A percentile compares a stretch with the other conserved stretches of the same genome.
Conservation (phyloP, 2,888 invertebrate species). For the Chymomyza procnemis region DNA sequence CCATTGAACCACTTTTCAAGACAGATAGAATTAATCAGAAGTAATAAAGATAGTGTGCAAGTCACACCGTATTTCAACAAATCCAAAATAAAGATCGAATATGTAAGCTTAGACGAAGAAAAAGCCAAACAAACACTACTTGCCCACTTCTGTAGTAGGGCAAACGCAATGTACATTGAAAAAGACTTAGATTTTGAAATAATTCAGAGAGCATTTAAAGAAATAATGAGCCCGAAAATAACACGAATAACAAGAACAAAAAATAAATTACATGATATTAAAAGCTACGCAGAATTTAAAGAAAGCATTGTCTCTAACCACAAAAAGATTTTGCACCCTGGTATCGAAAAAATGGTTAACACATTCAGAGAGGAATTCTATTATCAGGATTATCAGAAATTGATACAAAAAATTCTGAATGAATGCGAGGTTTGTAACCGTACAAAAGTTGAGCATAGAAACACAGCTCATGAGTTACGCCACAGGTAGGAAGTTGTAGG, state of each 20-base stretch:
- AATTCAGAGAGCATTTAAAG: neutral
- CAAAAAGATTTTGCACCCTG: neutral
- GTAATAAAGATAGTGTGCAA: neutral
- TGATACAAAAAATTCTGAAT: neutral
- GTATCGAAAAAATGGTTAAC: neutral
- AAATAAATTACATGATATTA: neutral
- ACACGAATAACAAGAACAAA: neutral
- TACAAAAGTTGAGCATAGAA: too few species aligned
- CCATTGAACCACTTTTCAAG: neutral
- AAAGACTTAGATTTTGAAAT: neutral
- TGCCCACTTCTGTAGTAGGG: neutral
- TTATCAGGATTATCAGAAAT: constrained; percentile 4
- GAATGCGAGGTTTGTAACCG: neutral
- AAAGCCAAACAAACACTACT: neutral
- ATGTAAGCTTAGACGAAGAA: neutral
- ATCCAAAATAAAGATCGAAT: neutral
- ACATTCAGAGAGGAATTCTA: neutral
- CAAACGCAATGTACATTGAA: neutral
- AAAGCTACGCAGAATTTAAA: neutral
- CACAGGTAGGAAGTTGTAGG: neutral
- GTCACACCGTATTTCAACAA: neutral
- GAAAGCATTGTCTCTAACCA: neutral
- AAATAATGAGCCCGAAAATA: neutral
- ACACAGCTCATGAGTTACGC: too few species aligned
- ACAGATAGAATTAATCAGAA: neutral